Evolutionary conservation across 2,113 vertebrate species (phyloP).

Genomic region (Passerina amoena): DNA sequence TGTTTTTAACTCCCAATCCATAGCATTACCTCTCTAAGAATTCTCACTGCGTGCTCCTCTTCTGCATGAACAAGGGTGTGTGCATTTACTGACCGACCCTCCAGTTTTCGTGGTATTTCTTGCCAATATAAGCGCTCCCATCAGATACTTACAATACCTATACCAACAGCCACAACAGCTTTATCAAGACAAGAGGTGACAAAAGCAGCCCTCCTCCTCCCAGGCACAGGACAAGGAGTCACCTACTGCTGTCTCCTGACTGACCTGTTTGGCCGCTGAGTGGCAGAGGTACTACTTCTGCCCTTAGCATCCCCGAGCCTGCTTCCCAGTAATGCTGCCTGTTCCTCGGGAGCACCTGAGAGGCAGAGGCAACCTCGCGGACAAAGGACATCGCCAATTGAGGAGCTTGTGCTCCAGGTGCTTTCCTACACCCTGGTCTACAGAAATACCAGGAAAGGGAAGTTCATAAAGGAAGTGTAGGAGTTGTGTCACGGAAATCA

Average conservation of each 20-base stretch:
- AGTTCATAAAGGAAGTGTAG: accelerated
- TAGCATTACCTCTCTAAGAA: accelerated
- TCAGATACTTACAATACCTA: background rate
- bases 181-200: background rate
- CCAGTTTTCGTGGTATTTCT: background rate
- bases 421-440: background rate
- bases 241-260: background rate
- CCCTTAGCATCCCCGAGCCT: background rate
- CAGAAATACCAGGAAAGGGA: accelerated
- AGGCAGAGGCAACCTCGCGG: accelerated
- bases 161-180: background rate
- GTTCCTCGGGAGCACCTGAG: accelerated
- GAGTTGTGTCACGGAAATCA: accelerated
- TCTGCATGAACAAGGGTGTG: accelerated
- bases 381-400: background rate
- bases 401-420: accelerated
- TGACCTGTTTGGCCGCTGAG: background rate
- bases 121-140: accelerated
- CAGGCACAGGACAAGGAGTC: background rate
- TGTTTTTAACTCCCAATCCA: background rate
- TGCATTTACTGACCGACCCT: background rate
- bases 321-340: background rate
- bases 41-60: accelerated
- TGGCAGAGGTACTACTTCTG: background rate
- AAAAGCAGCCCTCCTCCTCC: background rate